Evolutionary conservation across 2,888 invertebrate species (phyloP).

Genomic region (Coelinius sp.): DNA sequence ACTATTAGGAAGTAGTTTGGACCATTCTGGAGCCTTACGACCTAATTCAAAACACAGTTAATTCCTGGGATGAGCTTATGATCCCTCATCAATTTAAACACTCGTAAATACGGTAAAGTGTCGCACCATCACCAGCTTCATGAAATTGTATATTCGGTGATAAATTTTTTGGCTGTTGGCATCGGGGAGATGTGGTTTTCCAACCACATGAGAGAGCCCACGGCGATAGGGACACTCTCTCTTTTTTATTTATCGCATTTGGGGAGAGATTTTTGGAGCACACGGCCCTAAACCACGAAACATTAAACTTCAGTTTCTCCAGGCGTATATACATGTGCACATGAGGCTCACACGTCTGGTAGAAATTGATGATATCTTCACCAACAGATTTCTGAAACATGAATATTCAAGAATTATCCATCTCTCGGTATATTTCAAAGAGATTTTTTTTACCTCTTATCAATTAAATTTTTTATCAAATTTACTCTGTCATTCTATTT

Average conservation of each 20-base stretch:
- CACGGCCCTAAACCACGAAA: slow-evolving; percentile 35
- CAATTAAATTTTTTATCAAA: neutral
- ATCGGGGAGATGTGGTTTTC: neutral
- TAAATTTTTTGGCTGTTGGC: slow-evolving; percentile 23
- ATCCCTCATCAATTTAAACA: neutral
- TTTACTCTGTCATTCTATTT: neutral
- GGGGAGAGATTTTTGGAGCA: neutral
- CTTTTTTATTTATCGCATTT: slow-evolving; percentile 16
- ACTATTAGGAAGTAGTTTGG: too few species aligned
- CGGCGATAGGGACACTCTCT: neutral
- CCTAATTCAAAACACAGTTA: neutral
- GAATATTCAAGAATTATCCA: slow-evolving; percentile 49
- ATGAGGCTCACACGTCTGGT: slow-evolving; percentile 37
- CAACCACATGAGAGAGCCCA: slow-evolving; percentile 5
- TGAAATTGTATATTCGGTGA: slow-evolving; percentile 9
- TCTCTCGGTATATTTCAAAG: slow-evolving; percentile 40
- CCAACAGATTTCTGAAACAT: slow-evolving; percentile 41
- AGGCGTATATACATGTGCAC: slow-evolving; percentile 43
- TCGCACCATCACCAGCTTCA: slow-evolving; percentile 16
- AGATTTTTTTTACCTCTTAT: slow-evolving; percentile 2
- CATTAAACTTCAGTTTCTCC: slow-evolving; percentile 32
- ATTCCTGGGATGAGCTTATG: neutral
- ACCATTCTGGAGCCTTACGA: neutral
- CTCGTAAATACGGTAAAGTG: slow-evolving; percentile 1
- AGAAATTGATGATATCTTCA: slow-evolving; percentile 47